Evolutionary conservation across 1,140 invertebrate genomes (phyloP), one percentile per base, ranked within the genome.

Genomic region (Camponotus floridanus): DNA sequence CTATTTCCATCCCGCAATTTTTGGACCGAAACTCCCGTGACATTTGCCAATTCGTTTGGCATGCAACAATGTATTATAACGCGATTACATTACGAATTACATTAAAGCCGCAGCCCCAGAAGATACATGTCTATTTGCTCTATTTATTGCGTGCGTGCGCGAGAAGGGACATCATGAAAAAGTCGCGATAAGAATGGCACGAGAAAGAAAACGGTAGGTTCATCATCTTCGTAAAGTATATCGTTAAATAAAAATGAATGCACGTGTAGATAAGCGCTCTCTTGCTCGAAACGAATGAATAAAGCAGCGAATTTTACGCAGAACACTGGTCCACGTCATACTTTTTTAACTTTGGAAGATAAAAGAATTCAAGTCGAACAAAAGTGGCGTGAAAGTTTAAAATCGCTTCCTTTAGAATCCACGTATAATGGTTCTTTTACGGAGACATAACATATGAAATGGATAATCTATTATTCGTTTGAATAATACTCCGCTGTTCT

Each of bases 1-100:
- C 26, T 26, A 11, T 80, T 45, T 51, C n/a, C 8, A 31, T 36
- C 18, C 70, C 45, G 79, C 55, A 18, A 81, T 59, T 81, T 42
- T 65, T 31, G 51, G 6, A 18, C 11, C 8, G 11, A 62, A 73
- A 62, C 26, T 48, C 1, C 1, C 67, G n/a, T 42, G 79, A 11
- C 36, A 73, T 61, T 81, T 73, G 39, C 55, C 67, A 31, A 74
- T 83, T 73, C 68, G 68, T 83, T 74, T 61, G 55, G 13, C 79
- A 61, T 55, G 68, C 55, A 83, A 83, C 79, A 83, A 48, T 39
- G 55, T 70, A 85, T 81, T 81, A 61, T 78, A 71, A 73, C 65
- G 87, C 74, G 88, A 89, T 90, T 90, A 84, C 73, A 89, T 89
- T 89, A 87, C 78, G 87, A 67, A 85, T 86, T 89, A 76, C 88